These are phyloP conservation scores for Caenorhabditis sulstoni DNA, from an alignment of 2,888 invertebrate species.

Conservation along the genomic window DNA sequence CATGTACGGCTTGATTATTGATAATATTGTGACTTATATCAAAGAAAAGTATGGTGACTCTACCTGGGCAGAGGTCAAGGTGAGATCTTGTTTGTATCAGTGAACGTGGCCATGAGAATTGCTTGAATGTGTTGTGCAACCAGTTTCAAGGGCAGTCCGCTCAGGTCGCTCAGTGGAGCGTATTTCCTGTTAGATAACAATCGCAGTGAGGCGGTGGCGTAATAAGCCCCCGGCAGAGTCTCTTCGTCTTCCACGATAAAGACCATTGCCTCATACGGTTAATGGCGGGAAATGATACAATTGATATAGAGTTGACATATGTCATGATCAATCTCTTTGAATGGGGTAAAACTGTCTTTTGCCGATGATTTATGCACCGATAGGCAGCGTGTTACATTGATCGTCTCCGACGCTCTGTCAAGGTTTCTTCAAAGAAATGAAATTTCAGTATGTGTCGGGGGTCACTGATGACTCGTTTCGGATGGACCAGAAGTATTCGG, in stretches of 20 bases:
- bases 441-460: conserved; percentile 71
- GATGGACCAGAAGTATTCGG: conserved; percentile 70
- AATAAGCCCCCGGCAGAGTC: conserved; percentile 26
- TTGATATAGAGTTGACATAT: conserved; percentile 36
- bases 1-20: conserved; percentile 96
- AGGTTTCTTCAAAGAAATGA: background rate
- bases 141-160: conserved; percentile 48
- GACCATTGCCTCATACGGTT: conserved; percentile 1
- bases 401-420: conserved; percentile 15
- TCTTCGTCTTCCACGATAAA: conserved; percentile 8
- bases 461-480: conserved; percentile 65
- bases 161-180: conserved; percentile 28
- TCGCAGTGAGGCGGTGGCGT: conserved; percentile 34
- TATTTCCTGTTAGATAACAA: conserved; percentile 54
- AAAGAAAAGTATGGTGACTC: conserved; percentile 94
- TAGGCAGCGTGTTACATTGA: conserved; percentile 27
- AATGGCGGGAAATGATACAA: conserved; percentile 8
- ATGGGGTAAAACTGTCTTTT: conserved; percentile 28
- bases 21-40: conserved; percentile 94
- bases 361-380: conserved; percentile 35
- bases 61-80: conserved; percentile 85
- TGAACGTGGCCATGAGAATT: conserved; percentile 28
- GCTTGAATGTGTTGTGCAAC: conserved; percentile 39
- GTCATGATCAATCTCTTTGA: conserved; percentile 50
- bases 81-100: conserved; percentile 24